Evolutionary conservation across 2,797 vertebrate genomes (phyloP).

Genomic region (Pteropus rufus): DNA sequence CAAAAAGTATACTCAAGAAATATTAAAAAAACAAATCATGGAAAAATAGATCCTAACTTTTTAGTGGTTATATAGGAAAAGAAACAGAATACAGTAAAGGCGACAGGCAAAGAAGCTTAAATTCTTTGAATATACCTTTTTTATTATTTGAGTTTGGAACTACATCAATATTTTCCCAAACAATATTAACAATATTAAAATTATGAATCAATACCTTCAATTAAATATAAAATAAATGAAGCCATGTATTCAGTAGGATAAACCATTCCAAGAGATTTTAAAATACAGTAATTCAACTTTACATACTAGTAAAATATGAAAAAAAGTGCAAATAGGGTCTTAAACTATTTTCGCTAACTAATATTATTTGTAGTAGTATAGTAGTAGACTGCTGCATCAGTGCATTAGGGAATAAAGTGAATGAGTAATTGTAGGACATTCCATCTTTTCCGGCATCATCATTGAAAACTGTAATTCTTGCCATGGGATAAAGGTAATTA

Average conservation of each 20-base stretch:
- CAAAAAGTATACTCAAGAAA: not conserved
- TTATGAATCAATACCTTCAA: not conserved
- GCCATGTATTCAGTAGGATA: not conserved
- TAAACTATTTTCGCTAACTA: not conserved
- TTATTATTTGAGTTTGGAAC: not conserved
- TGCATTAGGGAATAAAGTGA: not conserved
- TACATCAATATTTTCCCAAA: not conserved
- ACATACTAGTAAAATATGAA: not conserved
- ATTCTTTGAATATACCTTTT: not conserved
- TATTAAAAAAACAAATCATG: not conserved
- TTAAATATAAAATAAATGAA: slow-evolving; percentile 17
- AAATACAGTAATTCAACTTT: not conserved
- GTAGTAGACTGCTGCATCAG: not conserved
- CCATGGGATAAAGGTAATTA: not conserved
- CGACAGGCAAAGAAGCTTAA: not conserved
- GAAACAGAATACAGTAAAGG: not conserved
- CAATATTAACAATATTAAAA: not conserved
- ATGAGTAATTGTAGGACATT: not conserved
- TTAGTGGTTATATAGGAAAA: not conserved
- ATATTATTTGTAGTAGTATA: not conserved
- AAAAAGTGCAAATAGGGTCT: not conserved
- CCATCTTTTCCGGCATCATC: not conserved
- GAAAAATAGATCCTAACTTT: not conserved
- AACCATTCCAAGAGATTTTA: not conserved
- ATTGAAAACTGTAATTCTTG: not conserved